Evolutionary conservation across 2,888 invertebrate species (phyloP).

Genomic region (Stenodera caucasica): DNA sequence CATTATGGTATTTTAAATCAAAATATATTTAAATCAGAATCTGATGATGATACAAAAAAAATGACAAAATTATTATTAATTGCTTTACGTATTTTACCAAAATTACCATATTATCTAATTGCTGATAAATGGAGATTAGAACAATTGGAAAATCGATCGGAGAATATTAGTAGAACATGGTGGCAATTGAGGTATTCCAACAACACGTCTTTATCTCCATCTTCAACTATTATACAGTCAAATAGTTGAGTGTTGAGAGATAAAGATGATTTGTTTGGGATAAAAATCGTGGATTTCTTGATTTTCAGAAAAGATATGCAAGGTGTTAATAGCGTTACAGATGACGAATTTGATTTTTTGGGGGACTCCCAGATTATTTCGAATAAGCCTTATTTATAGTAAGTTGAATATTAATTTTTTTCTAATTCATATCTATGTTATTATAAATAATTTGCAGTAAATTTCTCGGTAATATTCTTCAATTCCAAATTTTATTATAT

Average conservation of each 20-base stretch:
- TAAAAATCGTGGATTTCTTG: background rate
- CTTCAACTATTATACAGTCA: too few relatives aligned
- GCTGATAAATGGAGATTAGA: constrained; percentile 62
- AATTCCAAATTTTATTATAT: constrained; percentile 61
- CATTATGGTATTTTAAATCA: constrained; percentile 57
- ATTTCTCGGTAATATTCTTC: constrained; percentile 61
- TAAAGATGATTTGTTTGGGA: too few relatives aligned
- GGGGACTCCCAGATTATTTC: constrained; percentile 58
- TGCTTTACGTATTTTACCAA: constrained; percentile 61
- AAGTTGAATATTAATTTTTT: constrained; percentile 32
- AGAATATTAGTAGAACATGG: constrained; percentile 50
- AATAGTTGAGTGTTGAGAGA: too few relatives aligned
- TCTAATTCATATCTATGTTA: constrained; percentile 7
- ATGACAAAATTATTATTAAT: constrained; percentile 59
- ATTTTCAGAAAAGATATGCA: constrained; percentile 39
- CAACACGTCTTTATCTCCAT: too few relatives aligned
- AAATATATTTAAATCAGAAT: constrained; percentile 48
- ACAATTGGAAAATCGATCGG: constrained; percentile 35
- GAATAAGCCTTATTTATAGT: constrained; percentile 63
- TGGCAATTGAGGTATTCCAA: constrained; percentile 61
- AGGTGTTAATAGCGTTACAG: constrained; percentile 55
- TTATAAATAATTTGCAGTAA: constrained; percentile 56
- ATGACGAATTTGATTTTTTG: constrained; percentile 58
- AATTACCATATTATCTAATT: constrained; percentile 61
- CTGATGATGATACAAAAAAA: constrained; percentile 56